Evolutionary conservation across 1,140 invertebrate genomes (phyloP), one percentile per base, ranked within the genome.

Genomic region (Heliothis virescens): DNA sequence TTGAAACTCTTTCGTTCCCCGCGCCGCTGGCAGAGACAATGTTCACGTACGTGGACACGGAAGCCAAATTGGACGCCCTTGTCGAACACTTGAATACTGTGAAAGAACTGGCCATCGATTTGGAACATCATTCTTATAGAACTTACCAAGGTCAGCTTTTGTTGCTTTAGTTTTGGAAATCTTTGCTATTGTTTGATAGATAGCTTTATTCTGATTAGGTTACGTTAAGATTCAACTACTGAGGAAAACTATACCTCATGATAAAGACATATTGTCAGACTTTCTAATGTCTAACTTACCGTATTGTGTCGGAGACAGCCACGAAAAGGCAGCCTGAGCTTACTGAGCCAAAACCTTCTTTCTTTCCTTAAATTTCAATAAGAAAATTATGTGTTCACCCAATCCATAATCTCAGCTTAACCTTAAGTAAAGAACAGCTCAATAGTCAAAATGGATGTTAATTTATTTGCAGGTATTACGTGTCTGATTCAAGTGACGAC

Each of bases 401-500:
- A n/a, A 26, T 2, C 21, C 21, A 26, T 26, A 26, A 2, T 2
- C 21, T 26, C 21, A 26, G 21, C 21, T 53, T 53, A 53, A n/a
- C 52, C 52, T 53, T 50, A 5, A 48, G 0, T 29, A 5, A 16
- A 18, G 52, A 2, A 41, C 9, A 7, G 34, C 34, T 9, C 34
- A 41, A 41, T 41, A 9, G 5, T 41, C 34, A 41, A 41, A 41
- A 41, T 9, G 5, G 5, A 41, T 41, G 34, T 41, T 41, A 5
- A 71, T 60, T 80, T 82, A 4, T 73, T 91, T 86, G 16, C 92
- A 95, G 99, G 97, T 12, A 97, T 97, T 55, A 99, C 98, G 0
- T 99, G 99, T 92, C 94, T 99, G 0, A 97, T 99, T 93, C 99
- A 99, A 95, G 98, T 99, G 85, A 99, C 98, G 0, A 99, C 98